Base-by-base conservation (phyloP, 1,140 invertebrate species). In the Euschistus heros region DNA sequence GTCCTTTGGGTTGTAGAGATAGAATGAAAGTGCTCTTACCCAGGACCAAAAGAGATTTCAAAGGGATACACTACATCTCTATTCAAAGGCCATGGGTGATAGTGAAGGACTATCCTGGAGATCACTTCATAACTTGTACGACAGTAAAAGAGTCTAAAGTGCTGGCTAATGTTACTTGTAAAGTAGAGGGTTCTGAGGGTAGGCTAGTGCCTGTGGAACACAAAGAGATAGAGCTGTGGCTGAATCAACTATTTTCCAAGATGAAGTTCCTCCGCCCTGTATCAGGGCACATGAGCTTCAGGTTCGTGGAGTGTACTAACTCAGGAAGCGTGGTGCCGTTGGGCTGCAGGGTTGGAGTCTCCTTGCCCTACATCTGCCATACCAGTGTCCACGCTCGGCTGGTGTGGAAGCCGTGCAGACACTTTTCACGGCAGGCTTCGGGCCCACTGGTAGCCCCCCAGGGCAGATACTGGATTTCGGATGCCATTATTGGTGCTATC, bases 141-240 rank as follows among this genome's bases (percentile, higher is more conserved):
- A 89, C 87, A 0, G 76, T 91, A 17, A 88, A 86, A 70, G 83
- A 86, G 55, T 87, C 86, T 0, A 76, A 79, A 62, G 81, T 89
- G 0, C 82, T 89, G 5, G 86, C 86, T 13, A 91, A 89, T 69
- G 87, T 90, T 2, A 88, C 85, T 0, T 91, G 88, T 69, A 78
- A 81, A 0, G 79, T 89, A 22, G 85, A 89, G 63, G 73, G 79
- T 18, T 79, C 77, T n/a, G 82, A 81, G 65, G 84, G 84, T 8
- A 84, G 84, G 13, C 74, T 90, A 13, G 80, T 87, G 17, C 85
- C 84, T 0, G 82, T 86, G 47, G 81, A 84, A 57, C 80, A 84
- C 64, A 76, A 79, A 10, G 84, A 88, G 69, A 81, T 89, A 10
- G 78, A 82, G 60, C 75, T 80, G 0, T 91, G 88, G 88, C 74